Base-by-base conservation (phyloP, 2,113 vertebrate genomes). In the Thomomys bottae region DNA sequence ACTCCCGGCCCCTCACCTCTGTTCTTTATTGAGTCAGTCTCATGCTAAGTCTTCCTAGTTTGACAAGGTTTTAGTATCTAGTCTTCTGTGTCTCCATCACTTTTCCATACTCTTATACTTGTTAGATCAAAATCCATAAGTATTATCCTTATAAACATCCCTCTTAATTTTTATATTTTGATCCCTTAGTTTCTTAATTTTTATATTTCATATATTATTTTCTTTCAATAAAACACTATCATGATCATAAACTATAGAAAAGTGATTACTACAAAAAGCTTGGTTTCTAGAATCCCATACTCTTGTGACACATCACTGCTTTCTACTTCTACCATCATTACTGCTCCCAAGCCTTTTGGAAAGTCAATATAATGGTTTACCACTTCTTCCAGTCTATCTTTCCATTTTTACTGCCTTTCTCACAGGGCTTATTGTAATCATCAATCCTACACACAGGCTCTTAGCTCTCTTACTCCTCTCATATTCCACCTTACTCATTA, bases 1-100 rank as follows among this genome's bases (percentile, higher is more conserved):
- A 2, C 15, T 84, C n/a, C n/a, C n/a, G n/a, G n/a, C n/a, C n/a
- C n/a, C n/a, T 68, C 28, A 17, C 66, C 57, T 32, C 4, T 10
- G 5, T 18, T 67, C 32, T 15, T 63, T 64, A 61, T 15, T 91
- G 70, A 67, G 23, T 45, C n/a, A 66, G 10, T n/a, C 26, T 88
- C 76, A 82, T 67, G 28, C 20, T 89, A 82, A 89, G 28, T 68
- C 32, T 84, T 89, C 36, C 59, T 90, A 87, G 42, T 68, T 36
- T 86, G 59, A 26, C 23, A 30, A 73, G 36, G 26, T 71, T n/a
- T 76, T 34, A 87, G 63, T 68, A 66, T 61, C 40, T 6, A 2
- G 18, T 77, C 28, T 89, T 87, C 30, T 54, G 1, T 78, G 38
- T 67, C 21, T 63, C 34, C 10, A 63, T 45, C 40, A 71, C 67